Conservation (phyloP, 2,888 invertebrate species). For the Drosophila gaucha region DNA sequence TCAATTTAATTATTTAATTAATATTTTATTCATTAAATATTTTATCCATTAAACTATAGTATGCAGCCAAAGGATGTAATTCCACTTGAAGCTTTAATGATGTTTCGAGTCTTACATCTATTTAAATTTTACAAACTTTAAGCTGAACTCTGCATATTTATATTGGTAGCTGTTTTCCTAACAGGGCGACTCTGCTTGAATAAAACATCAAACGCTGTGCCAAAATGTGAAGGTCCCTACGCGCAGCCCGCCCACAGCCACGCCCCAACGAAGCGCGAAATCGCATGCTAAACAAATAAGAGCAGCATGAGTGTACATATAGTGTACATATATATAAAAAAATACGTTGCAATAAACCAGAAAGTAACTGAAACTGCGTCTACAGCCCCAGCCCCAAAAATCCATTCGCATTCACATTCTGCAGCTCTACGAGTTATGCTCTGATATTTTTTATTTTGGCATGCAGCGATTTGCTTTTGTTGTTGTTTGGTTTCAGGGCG, state of each 20-base stretch:
- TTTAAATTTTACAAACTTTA: slow-evolving; percentile 1
- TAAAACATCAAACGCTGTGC: slow-evolving; percentile 72
- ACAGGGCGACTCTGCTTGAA: slow-evolving; percentile 47
- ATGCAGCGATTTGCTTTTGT: slow-evolving; percentile 31
- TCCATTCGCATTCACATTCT: background rate
- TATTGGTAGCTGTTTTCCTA: slow-evolving; percentile 18
- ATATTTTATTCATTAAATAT: too few species aligned
- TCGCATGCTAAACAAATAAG: slow-evolving; percentile 64
- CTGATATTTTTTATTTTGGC: slow-evolving; percentile 60
- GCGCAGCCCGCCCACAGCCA: background rate
- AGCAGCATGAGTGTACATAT: slow-evolving; percentile 28
- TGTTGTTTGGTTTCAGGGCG: slow-evolving; percentile 41
- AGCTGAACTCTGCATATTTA: slow-evolving; percentile 21
- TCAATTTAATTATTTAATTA: too few species aligned
- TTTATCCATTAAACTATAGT: too few species aligned
- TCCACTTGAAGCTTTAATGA: background rate
- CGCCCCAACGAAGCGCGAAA: slow-evolving; percentile 38
- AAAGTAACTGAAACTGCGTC: slow-evolving; percentile 23
- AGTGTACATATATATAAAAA: slow-evolving; percentile 13
- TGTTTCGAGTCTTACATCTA: too few species aligned
- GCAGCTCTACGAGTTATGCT: slow-evolving; percentile 53
- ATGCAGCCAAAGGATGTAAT: too few species aligned
- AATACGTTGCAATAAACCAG: slow-evolving; percentile 23
- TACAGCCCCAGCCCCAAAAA: background rate
- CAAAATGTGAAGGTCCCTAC: slow-evolving; percentile 45